phyloP scores from a whole-genome alignment of 1,140 invertebrate species.

The Monomorium pharaonis region DNA sequence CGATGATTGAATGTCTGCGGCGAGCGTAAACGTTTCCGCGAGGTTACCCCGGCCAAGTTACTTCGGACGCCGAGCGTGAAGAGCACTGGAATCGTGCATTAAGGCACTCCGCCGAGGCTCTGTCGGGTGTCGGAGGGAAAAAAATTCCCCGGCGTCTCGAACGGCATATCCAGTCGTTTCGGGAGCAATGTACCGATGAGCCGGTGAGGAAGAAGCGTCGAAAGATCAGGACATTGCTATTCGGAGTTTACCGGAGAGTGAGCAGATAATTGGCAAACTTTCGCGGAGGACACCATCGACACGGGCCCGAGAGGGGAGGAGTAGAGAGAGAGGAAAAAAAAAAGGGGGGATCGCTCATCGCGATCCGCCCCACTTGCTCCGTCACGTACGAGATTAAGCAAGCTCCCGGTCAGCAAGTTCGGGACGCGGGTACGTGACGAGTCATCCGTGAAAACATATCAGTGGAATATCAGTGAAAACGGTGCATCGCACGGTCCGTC shows the following conservation, averaged over 20 bases:
- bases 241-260: neutral
- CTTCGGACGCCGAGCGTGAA: no score
- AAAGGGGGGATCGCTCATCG: neutral
- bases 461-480: slow-evolving; percentile 4
- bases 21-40: slow-evolving; percentile 4
- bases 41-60: neutral
- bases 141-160: neutral
- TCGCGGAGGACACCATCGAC: neutral
- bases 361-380: neutral
- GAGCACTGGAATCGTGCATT: neutral
- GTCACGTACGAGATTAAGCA: slow-evolving; percentile 25
- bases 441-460: slow-evolving; percentile 12
- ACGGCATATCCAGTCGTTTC: neutral
- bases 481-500: neutral
- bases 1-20: neutral
- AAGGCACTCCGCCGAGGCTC: neutral
- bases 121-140: neutral
- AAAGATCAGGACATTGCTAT: neutral
- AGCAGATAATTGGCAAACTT: neutral
- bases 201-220: neutral
- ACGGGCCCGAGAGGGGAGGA: neutral
- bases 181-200: neutral
- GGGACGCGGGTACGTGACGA: neutral
- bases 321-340: neutral
- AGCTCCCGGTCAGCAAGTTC: neutral